Base-by-base conservation (phyloP, 2,888 invertebrate species). In the Drosophila siamana region DNA sequence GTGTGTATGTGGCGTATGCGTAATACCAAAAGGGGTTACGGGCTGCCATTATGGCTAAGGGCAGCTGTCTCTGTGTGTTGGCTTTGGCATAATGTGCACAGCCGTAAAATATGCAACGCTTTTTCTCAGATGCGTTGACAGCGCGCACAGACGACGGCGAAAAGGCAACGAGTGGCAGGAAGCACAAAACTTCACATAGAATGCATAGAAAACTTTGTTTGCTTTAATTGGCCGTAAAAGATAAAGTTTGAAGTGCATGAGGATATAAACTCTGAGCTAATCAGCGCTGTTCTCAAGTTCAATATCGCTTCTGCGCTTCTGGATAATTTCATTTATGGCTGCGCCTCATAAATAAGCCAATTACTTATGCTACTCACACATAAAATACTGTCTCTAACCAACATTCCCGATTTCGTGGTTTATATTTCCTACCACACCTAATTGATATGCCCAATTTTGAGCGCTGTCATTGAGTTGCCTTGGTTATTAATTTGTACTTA, bases 101-200 rank as follows among this genome's bases (percentile, higher is more conserved):
- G 80, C 61, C 51, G 66, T 76, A 81, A 76, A 80, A 67, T 73
- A 83, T 83, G 73, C 80, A 80, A 73, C 22, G 69, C 54, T 65
- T 64, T 43, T 62, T 46, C 50, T 52, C 36, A 64, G 67, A 33
- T 79, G 26, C 70, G 55, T 68, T 69, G 66, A 62, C 73, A 80
- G 54, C 65, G 48, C 24, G 16, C 30, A 19, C n/a, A n/a, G n/a
- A 7, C 28, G 40, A 40, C 15, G 24, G n/a, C 2, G 16, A 26
- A 8, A 8, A 8, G 9, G 7, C 2, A n/a, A 4, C 8, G 40
- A 28, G 16, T 3, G n/a, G 24, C 11, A 26, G 28, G 26, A 22
- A 6, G 15, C 24, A 8, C 19, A 46, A 59, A 57, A 56, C 40
- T 48, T 38, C 15, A 19, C 22, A 43, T 51, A 41, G 44, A 66